Conservation (phyloP, 1,140 invertebrate species). For the Drosophila subpulchrella region DNA sequence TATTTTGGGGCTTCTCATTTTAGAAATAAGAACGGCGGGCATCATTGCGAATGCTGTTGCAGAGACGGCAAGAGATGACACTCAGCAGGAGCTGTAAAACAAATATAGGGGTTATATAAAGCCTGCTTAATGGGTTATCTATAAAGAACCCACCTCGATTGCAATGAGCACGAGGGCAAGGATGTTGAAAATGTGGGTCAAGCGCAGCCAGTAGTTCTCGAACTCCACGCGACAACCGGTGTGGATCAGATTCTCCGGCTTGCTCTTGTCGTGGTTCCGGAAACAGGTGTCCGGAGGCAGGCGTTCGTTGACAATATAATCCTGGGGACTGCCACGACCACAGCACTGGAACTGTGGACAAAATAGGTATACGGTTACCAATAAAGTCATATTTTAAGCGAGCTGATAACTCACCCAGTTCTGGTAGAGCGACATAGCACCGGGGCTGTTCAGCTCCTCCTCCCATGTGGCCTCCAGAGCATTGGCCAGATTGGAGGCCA, state of each 20-base stretch:
- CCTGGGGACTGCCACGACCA: slow-evolving; percentile 81
- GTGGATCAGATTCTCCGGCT: slow-evolving; percentile 70
- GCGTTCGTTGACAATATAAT: slow-evolving; percentile 71
- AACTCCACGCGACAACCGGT: slow-evolving; percentile 71
- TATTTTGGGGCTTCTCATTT: not conserved
- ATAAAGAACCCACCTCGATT: slow-evolving; percentile 50
- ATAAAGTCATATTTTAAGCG: not conserved
- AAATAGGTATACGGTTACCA: not conserved
- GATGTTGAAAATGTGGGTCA: slow-evolving; percentile 67
- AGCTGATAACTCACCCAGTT: slow-evolving; percentile 64
- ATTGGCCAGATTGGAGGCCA: slow-evolving; percentile 63
- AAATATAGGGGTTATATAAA: not conserved
- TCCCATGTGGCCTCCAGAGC: slow-evolving; percentile 68
- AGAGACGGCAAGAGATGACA: slow-evolving; percentile 67
- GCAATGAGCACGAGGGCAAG: slow-evolving; percentile 61
- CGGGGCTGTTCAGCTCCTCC: slow-evolving; percentile 67
- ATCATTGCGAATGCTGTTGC: slow-evolving; percentile 81
- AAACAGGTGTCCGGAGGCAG: slow-evolving; percentile 63
- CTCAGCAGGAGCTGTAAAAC: slow-evolving; percentile 56
- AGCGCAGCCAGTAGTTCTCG: slow-evolving; percentile 72
- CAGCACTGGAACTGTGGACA: slow-evolving; percentile 85
- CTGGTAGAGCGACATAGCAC: slow-evolving; percentile 78
- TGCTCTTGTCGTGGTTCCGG: slow-evolving; percentile 56
- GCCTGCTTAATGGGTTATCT: not conserved
- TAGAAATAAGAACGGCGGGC: slow-evolving; percentile 65